Evolutionary conservation across 2,797 vertebrate genomes (phyloP), one percentile per base, ranked within the genome.

Genomic region (Oreochromis grahami): DNA sequence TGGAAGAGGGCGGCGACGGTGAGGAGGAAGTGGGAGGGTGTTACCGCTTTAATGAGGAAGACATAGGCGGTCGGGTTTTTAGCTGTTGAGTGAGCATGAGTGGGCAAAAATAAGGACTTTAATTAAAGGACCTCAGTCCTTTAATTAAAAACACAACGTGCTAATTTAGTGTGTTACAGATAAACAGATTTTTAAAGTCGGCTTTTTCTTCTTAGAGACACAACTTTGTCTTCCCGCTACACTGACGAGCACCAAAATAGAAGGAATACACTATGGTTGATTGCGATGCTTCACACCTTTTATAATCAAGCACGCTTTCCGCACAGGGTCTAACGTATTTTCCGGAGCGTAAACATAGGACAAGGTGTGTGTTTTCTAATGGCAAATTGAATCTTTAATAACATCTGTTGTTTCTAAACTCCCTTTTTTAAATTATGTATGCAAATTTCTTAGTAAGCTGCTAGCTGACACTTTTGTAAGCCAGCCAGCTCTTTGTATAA

Each of bases 41-140:
- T 56, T 95, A 97, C 70, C 95, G 89, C 78, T 96, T 97, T 79
- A 96, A 95, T 51, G 96, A 97, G 86, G 97, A 97, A 85, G 96
- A 97, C 2, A 19, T 91, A 3, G 93, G 93, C 3, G 89, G 95
- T 8, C 96, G 83, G 5, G 95, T 97, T 56, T 97, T 97, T 84
- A 97, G 95, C 87, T 97, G 95, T 81, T 97, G 94, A 95, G 53
- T 5, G 8, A 38, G 60, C 34, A 65, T 50, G 7, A 26, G 13
- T 53, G 24, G 21, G 11, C 45, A 36, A 12, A 17, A 21, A 36
- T n/a, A 19, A 15, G 53, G 24, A 15, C 24, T 15, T 55, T 52
- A 21, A 52, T 52, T 52, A 52, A 52, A 52, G 52, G 21, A 26
- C 12, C 7, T 7, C 3, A 24, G 7, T 55, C 21, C 52, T 55